Evolutionary conservation across 2,888 invertebrate species (phyloP), one percentile per base, ranked within the genome.

Genomic region (Endotricha flammealis): DNA sequence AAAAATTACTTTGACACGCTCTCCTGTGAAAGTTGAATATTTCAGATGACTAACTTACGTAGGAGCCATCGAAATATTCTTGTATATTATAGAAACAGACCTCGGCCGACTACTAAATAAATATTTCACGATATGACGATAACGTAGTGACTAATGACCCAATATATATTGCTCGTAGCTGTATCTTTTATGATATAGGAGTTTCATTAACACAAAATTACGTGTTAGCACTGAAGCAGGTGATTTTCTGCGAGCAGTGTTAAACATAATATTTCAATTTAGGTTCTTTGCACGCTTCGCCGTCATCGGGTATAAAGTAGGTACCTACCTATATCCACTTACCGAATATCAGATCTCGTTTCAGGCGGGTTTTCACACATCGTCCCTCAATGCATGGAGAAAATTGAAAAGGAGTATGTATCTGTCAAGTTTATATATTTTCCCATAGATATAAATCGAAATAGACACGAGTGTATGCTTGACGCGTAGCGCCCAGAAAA

Each of bases 231-330:
- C 32, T 24, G 20, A 39, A 37, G 32, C 17, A 30, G 4, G 14
- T n/a, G 17, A 16, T 28, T 25, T 20, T 14, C 27, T 20, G 28
- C 17, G 17, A 30, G 35, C 17, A 24, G 32, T 40, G 31, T 41
- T 33, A 38, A 41, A 45, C 38, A 42, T 34, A 38, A 44, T 42
- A 39, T 42, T 42, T 42, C 44, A 42, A 45, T 45, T 40, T 45
- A 34, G 38, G 13, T 16, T 29, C 27, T 32, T 28, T 11, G 36
- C 33, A 16, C 27, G 29, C 32, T 33, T 33, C 36, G 32, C 32
- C 6, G 29, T 28, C 25, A 23, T 32, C 25, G 36, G 35, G 11
- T 35, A 35, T 35, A 35, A 35, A 29, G 29, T 34, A 34, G 28
- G 35, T 28, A 22, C 22, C 10, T 30, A 32, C 14, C 13, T 28